phyloP scores from a whole-genome alignment of 2,113 vertebrate species.

The Lontra canadensis region DNA sequence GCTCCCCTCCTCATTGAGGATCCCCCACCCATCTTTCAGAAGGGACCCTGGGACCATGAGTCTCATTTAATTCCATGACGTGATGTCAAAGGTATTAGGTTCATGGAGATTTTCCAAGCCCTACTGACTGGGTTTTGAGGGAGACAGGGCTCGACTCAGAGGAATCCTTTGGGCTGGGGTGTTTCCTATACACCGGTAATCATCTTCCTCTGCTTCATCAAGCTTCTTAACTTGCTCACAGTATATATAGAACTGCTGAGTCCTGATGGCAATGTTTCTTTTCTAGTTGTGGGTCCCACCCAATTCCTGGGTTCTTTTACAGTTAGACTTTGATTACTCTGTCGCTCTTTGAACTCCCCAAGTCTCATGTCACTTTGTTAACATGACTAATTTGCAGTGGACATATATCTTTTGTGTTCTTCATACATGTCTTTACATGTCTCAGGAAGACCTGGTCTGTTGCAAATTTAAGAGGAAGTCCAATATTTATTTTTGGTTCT shows the following conservation, averaged over 20 bases:
- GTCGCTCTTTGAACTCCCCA: not conserved
- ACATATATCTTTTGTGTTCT: not conserved
- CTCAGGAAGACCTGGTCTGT: not conserved
- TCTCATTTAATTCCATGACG: not conserved
- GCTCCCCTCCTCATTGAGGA: not conserved
- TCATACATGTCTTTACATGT: not conserved
- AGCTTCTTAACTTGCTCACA: not conserved
- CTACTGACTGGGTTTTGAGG: not conserved
- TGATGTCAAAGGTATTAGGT: not conserved
- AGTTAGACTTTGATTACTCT: not conserved
- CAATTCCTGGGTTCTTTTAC: not conserved
- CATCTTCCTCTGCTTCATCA: not conserved
- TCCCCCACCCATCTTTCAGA: not conserved
- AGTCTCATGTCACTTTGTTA: not conserved
- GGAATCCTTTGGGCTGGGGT: not conserved
- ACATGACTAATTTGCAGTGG: not conserved
- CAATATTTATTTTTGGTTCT: constrained; percentile 19
- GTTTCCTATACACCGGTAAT: not conserved
- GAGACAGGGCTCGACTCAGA: not conserved
- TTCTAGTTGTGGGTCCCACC: not conserved
- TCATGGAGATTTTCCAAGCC: not conserved
- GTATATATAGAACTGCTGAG: not conserved
- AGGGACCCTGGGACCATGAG: not conserved
- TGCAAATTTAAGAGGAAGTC: not conserved
- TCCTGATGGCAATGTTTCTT: not conserved